These are phyloP conservation scores for Anguilla pacifica DNA, from an alignment of 2,797 vertebrate genomes.

Conservation along the genomic window DNA sequence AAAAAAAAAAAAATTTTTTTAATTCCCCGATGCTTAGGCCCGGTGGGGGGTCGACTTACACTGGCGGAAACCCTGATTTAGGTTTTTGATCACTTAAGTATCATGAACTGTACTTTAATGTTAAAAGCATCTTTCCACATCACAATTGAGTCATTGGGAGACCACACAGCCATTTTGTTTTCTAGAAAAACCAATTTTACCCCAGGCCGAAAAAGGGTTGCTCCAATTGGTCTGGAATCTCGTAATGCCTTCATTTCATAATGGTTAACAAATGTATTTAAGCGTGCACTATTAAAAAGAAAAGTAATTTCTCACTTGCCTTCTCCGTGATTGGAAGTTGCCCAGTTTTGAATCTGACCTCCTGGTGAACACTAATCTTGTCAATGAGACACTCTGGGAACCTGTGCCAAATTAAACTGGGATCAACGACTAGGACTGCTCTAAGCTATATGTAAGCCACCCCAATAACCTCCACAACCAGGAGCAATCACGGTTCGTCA, in stretches of 20 bases:
- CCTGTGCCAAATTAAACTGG: background rate
- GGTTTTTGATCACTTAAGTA: constrained; percentile 40
- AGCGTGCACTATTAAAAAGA: constrained; percentile 45
- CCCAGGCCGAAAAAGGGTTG: constrained; percentile 55
- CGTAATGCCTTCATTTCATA: constrained; percentile 69
- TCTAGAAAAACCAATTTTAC: constrained; percentile 61
- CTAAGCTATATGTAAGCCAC: background rate
- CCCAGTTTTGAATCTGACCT: constrained; percentile 53
- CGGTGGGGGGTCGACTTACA: too few species aligned
- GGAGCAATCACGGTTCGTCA: background rate
- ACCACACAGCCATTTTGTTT: constrained; percentile 70
- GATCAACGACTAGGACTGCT: too few species aligned
- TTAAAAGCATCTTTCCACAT: constrained; percentile 66
- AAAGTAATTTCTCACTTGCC: constrained; percentile 51
- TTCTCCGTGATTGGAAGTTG: constrained; percentile 18
- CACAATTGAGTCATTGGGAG: constrained; percentile 69
- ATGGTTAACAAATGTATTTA: constrained; percentile 70
- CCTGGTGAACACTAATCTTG: constrained; percentile 60
- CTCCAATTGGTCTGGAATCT: constrained; percentile 63
- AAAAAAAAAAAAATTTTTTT: too few species aligned
- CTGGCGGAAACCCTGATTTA: background rate
- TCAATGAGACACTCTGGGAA: constrained; percentile 11
- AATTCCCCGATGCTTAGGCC: too few species aligned
- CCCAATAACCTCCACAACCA: background rate
- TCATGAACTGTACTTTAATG: constrained; percentile 55